Conservation (phyloP, 2,113 vertebrate genomes). For the Chloropsis hardwickii region DNA sequence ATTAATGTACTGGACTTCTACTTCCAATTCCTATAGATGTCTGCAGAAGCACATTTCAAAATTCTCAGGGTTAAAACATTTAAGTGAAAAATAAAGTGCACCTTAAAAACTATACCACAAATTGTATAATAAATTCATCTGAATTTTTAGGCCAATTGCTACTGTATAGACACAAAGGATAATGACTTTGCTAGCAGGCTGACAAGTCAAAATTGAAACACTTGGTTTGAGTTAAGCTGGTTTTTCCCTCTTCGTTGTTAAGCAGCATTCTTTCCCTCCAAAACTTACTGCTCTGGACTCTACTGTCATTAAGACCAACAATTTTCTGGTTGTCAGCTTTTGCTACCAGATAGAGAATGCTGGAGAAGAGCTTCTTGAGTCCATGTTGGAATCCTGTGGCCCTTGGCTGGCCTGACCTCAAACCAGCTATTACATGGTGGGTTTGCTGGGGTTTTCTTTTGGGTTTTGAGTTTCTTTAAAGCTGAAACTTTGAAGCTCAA, state of each 20-base stretch:
- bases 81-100: not conserved
- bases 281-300: not conserved
- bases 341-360: not conserved
- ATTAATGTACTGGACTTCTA: not conserved
- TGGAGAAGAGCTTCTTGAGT: not conserved
- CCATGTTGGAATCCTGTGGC: not conserved
- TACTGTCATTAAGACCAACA: not conserved
- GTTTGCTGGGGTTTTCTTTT: not conserved
- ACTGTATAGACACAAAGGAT: not conserved
- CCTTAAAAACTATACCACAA: not conserved
- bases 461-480: slow-evolving; percentile 39
- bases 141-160: not conserved
- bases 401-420: not conserved
- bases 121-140: not conserved
- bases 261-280: not conserved
- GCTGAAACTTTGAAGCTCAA: slow-evolving; percentile 50
- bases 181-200: not conserved
- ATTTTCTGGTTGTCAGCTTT: not conserved
- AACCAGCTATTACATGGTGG: not conserved
- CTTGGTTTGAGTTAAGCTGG: not conserved
- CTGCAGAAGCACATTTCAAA: not conserved
- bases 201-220: not conserved
- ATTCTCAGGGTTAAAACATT: not conserved
- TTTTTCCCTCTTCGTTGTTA: not conserved
- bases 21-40: not conserved